phyloP scores from a whole-genome alignment of 1,140 invertebrate genomes.

The Cotesia glomerata region DNA sequence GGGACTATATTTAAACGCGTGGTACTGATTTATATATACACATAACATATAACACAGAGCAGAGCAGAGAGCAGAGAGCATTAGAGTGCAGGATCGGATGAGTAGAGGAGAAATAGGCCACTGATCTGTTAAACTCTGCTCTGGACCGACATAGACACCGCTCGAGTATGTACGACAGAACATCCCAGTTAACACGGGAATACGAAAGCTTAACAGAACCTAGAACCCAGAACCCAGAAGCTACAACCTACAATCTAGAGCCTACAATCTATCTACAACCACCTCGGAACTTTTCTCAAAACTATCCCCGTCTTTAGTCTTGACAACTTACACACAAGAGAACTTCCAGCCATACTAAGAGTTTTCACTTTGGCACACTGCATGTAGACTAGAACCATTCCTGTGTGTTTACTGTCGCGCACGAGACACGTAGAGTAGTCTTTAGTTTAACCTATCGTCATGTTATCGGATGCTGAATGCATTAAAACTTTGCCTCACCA shows the following conservation, averaged over 20 bases:
- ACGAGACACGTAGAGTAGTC: neutral
- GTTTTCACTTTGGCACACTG: too few relatives aligned
- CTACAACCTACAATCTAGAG: too few relatives aligned
- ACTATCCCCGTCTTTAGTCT: slow-evolving; percentile 55
- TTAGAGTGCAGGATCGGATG: too few relatives aligned
- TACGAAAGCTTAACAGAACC: too few relatives aligned
- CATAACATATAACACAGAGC: too few relatives aligned
- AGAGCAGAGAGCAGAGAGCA: too few relatives aligned
- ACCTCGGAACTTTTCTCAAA: slow-evolving; percentile 48
- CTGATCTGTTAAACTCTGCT: slow-evolving; percentile 39
- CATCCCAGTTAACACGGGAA: slow-evolving; percentile 40
- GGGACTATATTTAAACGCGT: slow-evolving; percentile 19
- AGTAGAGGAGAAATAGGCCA: slow-evolving; percentile 56
- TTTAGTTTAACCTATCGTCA: neutral
- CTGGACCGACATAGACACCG: too few relatives aligned
- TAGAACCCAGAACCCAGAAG: too few relatives aligned
- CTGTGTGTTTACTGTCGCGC: neutral
- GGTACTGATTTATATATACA: too few relatives aligned
- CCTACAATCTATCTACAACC: slow-evolving; percentile 3
- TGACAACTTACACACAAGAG: slow-evolving; percentile 21
- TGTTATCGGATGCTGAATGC: slow-evolving; percentile 16
- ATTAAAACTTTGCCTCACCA: slow-evolving; percentile 3
- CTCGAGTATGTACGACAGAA: slow-evolving; percentile 24
- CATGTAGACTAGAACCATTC: too few relatives aligned
- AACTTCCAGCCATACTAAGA: neutral